phyloP scores from a whole-genome alignment of 2,888 invertebrate genomes.

The Apamea epomidion region DNA sequence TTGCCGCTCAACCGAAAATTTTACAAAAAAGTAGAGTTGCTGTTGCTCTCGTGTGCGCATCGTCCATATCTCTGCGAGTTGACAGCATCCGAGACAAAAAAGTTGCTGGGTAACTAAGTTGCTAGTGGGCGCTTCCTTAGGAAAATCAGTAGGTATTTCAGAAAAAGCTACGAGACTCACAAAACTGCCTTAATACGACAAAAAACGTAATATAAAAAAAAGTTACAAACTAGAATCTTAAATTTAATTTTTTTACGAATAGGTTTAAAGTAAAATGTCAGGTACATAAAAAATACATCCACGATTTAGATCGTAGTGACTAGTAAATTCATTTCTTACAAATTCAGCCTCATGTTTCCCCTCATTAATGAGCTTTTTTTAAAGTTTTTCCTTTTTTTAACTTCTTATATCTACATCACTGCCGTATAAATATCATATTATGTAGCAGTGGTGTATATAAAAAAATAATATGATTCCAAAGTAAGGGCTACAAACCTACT shows the following conservation, averaged over 20 bases:
- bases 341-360: slow-evolving; percentile 18
- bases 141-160: background rate
- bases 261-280: slow-evolving; percentile 2
- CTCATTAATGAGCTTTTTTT: background rate
- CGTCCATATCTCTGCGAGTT: too few relatives aligned
- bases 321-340: slow-evolving; percentile 26
- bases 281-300: slow-evolving; percentile 7
- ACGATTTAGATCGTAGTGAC: slow-evolving; percentile 14
- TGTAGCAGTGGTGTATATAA: slow-evolving; percentile 1
- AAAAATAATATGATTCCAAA: slow-evolving; percentile 4
- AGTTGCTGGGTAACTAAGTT: too few relatives aligned
- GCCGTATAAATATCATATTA: background rate
- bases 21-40: too few relatives aligned
- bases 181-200: background rate
- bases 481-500: background rate
- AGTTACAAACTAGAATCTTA: background rate
- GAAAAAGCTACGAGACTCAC: background rate
- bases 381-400: background rate
- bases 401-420: slow-evolving; percentile 2
- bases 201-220: background rate
- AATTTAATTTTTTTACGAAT: background rate
- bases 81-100: too few relatives aligned
- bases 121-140: too few relatives aligned
- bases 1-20: too few relatives aligned
- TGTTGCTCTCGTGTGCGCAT: too few relatives aligned